Conservation (phyloP, 2,888 invertebrate species). For the Parapristionchus giblindavisi region DNA sequence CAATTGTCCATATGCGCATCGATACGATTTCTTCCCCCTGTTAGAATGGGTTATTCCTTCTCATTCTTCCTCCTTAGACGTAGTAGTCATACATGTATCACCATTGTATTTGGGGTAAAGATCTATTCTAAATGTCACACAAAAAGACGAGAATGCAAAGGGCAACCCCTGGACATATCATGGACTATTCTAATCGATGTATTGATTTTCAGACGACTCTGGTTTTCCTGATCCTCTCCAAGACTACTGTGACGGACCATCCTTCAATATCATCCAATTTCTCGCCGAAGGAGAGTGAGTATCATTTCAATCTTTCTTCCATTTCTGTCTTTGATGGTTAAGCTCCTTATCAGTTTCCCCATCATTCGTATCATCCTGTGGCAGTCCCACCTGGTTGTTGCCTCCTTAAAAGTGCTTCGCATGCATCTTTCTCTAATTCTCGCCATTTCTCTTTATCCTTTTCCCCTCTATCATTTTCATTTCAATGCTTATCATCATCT, state of each 20-base stretch:
- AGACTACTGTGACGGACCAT: conserved; percentile 56
- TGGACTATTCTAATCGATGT: not conserved
- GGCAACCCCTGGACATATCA: too few species aligned
- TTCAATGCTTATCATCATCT: not conserved
- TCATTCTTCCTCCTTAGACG: not conserved
- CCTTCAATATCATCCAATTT: conserved; percentile 68
- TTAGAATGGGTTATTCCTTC: not conserved
- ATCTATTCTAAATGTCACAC: too few species aligned
- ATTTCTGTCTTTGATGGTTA: not conserved
- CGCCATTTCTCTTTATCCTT: not conserved
- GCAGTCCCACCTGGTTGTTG: not conserved
- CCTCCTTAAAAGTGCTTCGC: not conserved
- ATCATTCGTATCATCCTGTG: not conserved
- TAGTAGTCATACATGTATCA: too few species aligned
- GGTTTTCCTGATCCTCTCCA: conserved; percentile 64
- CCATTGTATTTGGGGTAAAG: too few species aligned
- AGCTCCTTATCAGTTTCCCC: not conserved
- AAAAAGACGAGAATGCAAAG: too few species aligned
- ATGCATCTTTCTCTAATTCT: not conserved
- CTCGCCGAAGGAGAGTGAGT: conserved; percentile 63
- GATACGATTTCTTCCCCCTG: not conserved
- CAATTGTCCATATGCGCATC: not conserved
- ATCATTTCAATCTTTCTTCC: not conserved
- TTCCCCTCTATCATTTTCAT: not conserved
- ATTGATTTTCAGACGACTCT: conserved; percentile 58